Evolutionary conservation across 2,888 invertebrate genomes (phyloP).

Genomic region (Ormyrus pomaceus): DNA sequence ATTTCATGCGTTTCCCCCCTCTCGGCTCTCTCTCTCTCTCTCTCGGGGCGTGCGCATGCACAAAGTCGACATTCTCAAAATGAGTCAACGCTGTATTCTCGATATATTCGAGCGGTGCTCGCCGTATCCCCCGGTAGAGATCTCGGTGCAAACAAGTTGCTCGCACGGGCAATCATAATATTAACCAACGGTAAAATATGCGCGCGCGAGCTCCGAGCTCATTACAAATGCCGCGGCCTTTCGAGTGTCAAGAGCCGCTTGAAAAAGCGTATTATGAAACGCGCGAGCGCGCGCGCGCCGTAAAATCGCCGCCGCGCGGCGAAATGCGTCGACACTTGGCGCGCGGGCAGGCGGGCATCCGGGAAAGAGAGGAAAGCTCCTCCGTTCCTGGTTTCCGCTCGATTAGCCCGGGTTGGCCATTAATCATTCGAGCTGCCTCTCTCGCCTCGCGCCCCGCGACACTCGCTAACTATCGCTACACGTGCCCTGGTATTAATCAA

Average conservation of each 20-base stretch:
- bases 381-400: slow-evolving; percentile 49
- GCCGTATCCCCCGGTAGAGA: too few species aligned
- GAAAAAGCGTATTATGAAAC: slow-evolving; percentile 32
- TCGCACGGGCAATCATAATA: slow-evolving; percentile 37
- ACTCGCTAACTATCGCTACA: slow-evolving; percentile 61
- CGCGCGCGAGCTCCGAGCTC: neutral
- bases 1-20: neutral
- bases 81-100: too few species aligned
- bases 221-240: neutral
- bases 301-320: slow-evolving; percentile 8
- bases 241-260: slow-evolving; percentile 16
- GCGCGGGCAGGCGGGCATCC: neutral
- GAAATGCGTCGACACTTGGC: neutral
- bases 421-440: slow-evolving; percentile 59
- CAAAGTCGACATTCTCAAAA: too few species aligned
- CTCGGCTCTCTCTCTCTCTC: too few species aligned
- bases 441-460: slow-evolving; percentile 56
- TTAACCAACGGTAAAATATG: slow-evolving; percentile 39
- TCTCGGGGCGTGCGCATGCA: too few species aligned
- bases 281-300: neutral
- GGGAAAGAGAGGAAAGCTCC: slow-evolving; percentile 13
- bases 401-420: slow-evolving; percentile 57
- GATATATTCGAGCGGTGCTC: too few species aligned
- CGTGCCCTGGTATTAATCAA: slow-evolving; percentile 61
- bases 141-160: slow-evolving; percentile 29